Conservation (phyloP, 2,888 invertebrate genomes). For the Lasioglossum oenotherae region DNA sequence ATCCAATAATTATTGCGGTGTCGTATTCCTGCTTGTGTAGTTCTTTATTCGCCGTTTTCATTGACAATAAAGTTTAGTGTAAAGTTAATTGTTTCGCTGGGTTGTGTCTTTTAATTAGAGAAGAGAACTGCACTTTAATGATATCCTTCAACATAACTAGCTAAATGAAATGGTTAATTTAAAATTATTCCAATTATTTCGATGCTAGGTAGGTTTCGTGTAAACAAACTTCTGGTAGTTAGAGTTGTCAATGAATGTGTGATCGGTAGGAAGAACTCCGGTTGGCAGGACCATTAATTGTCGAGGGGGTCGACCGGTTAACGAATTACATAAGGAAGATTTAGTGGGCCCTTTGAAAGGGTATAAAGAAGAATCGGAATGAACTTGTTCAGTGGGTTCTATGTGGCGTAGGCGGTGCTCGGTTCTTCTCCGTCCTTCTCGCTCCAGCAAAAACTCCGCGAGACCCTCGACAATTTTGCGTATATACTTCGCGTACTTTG, state of each 20-base stretch:
- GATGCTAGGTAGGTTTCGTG: too few relatives aligned
- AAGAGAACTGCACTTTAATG: too few relatives aligned
- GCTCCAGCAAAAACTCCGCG: slow-evolving; percentile 41
- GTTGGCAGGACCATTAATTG: neutral
- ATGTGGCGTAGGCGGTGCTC: slow-evolving; percentile 33
- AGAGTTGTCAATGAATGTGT: neutral
- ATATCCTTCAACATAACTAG: too few relatives aligned
- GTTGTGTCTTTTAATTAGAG: too few relatives aligned
- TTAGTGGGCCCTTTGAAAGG: slow-evolving; percentile 9
- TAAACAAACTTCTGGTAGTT: too few relatives aligned
- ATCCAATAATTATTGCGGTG: too few relatives aligned
- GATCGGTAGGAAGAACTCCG: neutral
- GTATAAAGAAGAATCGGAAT: slow-evolving; percentile 37
- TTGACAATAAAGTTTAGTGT: too few relatives aligned
- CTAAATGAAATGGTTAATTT: too few relatives aligned
- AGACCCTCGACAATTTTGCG: slow-evolving; percentile 55
- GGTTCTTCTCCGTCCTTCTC: slow-evolving; percentile 32
- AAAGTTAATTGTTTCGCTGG: too few relatives aligned
- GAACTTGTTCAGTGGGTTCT: slow-evolving; percentile 28
- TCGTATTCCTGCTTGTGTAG: too few relatives aligned
- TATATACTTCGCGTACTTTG: slow-evolving; percentile 39
- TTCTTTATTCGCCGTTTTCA: too few relatives aligned
- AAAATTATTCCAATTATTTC: too few relatives aligned
- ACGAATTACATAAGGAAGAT: slow-evolving; percentile 31
- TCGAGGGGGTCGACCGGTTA: slow-evolving; percentile 17